Percentiles rank a stretch among this genome's conserved stretches.
Conservation (phyloP, 30 jellyfish, hydroid and myxozoan genomes). For the Turritopsis dohrnii region DNA sequence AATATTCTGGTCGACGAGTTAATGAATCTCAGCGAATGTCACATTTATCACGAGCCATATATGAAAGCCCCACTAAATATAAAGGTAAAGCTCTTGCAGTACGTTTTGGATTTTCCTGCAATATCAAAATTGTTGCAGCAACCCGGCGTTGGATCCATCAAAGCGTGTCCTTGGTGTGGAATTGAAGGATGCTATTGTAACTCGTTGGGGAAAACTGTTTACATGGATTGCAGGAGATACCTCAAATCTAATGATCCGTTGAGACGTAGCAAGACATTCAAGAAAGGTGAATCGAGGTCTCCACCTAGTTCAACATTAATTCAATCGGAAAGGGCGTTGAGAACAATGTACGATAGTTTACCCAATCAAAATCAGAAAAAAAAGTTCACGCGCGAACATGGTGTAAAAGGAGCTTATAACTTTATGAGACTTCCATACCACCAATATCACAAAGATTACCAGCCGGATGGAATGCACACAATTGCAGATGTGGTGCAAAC, state of each 20-base stretch:
- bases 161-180: background rate
- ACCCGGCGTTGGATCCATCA: background rate
- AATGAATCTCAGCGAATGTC: too few species aligned
- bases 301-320: background rate
- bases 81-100: background rate
- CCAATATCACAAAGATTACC: background rate
- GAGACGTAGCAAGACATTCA: background rate
- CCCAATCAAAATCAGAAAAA: background rate
- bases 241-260: background rate
- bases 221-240: background rate
- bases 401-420: background rate
- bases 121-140: background rate
- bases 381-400: background rate
- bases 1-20: background rate
- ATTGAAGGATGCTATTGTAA: background rate
- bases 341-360: background rate
- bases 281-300: background rate
- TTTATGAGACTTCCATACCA: background rate
- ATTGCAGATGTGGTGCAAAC: background rate
- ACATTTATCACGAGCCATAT: background rate
- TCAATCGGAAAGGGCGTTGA: background rate
- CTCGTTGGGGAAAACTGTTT: background rate
- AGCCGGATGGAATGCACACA: too few species aligned
- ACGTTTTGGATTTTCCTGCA: too few species aligned
- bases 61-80: background rate